phyloP scores from a whole-genome alignment of 2,797 vertebrate genomes.

The Otus scops region DNA sequence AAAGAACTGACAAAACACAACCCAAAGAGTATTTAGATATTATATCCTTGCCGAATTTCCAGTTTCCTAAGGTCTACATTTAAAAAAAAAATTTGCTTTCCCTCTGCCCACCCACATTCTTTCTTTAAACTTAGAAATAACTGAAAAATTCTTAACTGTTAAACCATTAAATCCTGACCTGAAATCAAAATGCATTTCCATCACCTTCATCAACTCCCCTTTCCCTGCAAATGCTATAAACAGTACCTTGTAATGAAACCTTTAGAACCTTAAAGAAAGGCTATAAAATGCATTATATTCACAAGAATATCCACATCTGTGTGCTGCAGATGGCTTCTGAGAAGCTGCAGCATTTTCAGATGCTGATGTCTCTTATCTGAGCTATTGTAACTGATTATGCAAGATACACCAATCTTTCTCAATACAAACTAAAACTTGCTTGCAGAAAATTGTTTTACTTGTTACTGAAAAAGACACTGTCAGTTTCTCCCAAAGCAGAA shows the following conservation, averaged over 20 bases:
- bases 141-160: not conserved
- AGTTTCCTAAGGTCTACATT: not conserved
- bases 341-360: not conserved
- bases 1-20: not conserved
- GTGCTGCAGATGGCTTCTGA: not conserved
- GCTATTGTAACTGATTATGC: not conserved
- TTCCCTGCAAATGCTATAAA: not conserved
- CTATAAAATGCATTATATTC: not conserved
- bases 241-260: not conserved
- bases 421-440: not conserved
- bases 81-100: not conserved
- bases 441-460: not conserved
- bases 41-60: not conserved
- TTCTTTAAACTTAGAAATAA: not conserved
- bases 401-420: not conserved
- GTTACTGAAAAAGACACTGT: not conserved
- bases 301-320: fast-evolving
- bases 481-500: not conserved
- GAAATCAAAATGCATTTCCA: not conserved
- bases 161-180: not conserved
- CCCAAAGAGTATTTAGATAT: not conserved
- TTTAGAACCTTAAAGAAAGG: not conserved
- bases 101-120: not conserved
- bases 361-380: not conserved
- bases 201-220: not conserved